Percentiles rank a stretch among this genome's conserved stretches.
phyloP scores from a whole-genome alignment of 2,888 invertebrate species.

The Pegoplata infirma region DNA sequence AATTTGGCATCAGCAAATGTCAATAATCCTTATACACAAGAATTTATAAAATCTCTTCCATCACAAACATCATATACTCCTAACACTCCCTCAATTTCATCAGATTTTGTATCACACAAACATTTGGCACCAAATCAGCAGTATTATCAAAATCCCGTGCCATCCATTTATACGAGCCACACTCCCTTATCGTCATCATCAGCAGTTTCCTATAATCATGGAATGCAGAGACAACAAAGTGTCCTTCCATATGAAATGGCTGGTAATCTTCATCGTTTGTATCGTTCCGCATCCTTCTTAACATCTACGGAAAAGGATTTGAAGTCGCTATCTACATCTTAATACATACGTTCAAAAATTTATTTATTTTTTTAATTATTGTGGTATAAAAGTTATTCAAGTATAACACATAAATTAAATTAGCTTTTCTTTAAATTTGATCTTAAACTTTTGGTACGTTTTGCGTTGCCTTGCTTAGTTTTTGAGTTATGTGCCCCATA shows the following conservation, averaged over 20 bases:
- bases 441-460: too few species aligned
- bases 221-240: neutral
- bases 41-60: neutral
- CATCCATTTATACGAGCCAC: neutral
- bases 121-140: neutral
- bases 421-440: too few species aligned
- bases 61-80: neutral
- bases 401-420: too few species aligned
- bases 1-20: too few species aligned
- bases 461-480: too few species aligned
- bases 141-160: neutral
- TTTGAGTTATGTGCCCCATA: too few species aligned
- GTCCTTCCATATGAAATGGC: neutral
- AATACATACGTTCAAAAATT: too few species aligned
- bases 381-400: too few species aligned
- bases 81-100: neutral
- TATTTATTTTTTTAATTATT: too few species aligned
- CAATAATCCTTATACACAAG: neutral
- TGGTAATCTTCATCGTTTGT: neutral
- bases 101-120: neutral
- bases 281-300: conserved; percentile 16
- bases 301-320: neutral
- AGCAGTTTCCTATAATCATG: neutral
- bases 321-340: too few species aligned
- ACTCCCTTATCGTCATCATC: neutral